These are phyloP conservation scores for Nysson spinosus DNA, from an alignment of 2,888 invertebrate genomes.

Conservation along the genomic window DNA sequence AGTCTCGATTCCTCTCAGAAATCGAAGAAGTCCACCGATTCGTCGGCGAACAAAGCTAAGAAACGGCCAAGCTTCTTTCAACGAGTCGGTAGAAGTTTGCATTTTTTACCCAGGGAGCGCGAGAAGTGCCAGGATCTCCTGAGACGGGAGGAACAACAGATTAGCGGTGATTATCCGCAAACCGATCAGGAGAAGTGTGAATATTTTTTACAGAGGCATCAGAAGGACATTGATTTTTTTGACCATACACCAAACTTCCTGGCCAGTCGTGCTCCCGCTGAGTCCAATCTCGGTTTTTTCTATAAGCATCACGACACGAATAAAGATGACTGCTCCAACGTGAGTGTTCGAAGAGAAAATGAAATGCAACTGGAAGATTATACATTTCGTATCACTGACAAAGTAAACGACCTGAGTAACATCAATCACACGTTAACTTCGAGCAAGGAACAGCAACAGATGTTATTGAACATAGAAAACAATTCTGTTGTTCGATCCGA, in stretches of 20 bases:
- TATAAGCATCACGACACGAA: conserved; percentile 41
- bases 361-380: conserved; percentile 9
- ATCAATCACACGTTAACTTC: not conserved
- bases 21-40: conserved; percentile 53
- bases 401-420: not conserved
- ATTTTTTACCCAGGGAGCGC: conserved; percentile 68
- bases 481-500: not conserved
- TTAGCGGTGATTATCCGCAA: conserved; percentile 49
- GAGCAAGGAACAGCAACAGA: conserved; percentile 2
- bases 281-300: conserved; percentile 52
- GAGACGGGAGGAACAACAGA: conserved; percentile 43
- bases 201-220: conserved; percentile 66
- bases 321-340: conserved; percentile 23
- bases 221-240: conserved; percentile 61
- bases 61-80: conserved; percentile 67
- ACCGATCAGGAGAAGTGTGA: conserved; percentile 66
- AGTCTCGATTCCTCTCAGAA: conserved; percentile 65
- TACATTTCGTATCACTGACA: conserved; percentile 24
- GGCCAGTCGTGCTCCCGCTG: conserved; percentile 22
- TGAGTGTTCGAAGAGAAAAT: conserved; percentile 8
- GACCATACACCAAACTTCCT: conserved; percentile 30
- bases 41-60: conserved; percentile 47
- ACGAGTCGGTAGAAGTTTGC: conserved; percentile 67
- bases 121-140: conserved; percentile 54
- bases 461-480: not conserved